A percentile compares a stretch with the other conserved stretches of the same genome.
phyloP scores from a whole-genome alignment of 2,113 vertebrate genomes.

The Rafetus swinhoei region DNA sequence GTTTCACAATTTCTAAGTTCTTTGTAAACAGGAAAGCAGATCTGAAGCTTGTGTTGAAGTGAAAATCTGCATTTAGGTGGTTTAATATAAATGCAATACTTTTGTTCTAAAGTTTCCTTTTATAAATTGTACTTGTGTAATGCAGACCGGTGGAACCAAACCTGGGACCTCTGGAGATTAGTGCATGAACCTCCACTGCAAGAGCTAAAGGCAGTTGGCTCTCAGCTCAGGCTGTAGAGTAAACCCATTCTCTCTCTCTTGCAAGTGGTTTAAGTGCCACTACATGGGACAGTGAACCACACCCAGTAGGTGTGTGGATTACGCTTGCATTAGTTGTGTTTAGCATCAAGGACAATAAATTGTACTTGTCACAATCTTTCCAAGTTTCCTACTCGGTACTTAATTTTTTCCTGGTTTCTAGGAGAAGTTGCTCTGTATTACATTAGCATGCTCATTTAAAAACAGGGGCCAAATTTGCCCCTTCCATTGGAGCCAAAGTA shows the following conservation, averaged over 20 bases:
- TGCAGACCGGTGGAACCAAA: too few species aligned
- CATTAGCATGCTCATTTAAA: neutral
- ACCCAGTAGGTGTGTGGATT: too few species aligned
- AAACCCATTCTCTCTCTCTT: too few species aligned
- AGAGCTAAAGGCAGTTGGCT: too few species aligned
- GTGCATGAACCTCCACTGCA: too few species aligned
- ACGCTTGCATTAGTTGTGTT: neutral
- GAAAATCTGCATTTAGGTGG: neutral
- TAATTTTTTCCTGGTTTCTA: neutral
- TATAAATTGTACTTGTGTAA: too few species aligned
- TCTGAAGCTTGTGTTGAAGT: neutral
- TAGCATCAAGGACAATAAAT: neutral
- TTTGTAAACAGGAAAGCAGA: neutral
- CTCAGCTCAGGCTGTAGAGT: too few species aligned
- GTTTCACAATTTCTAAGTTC: neutral
- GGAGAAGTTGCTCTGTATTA: rapidly evolving
- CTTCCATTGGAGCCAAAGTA: neutral
- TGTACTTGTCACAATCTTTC: neutral
- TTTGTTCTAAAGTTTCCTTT: neutral
- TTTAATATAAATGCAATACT: neutral
- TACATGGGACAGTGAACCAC: too few species aligned
- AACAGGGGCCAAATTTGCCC: neutral
- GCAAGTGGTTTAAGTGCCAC: too few species aligned
- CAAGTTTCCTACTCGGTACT: too few species aligned
- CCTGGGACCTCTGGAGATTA: too few species aligned